Percentiles rank a stretch among this genome's conserved stretches.
phyloP scores from a whole-genome alignment of 2,113 vertebrate genomes.

The Peromyscus polionotus region DNA sequence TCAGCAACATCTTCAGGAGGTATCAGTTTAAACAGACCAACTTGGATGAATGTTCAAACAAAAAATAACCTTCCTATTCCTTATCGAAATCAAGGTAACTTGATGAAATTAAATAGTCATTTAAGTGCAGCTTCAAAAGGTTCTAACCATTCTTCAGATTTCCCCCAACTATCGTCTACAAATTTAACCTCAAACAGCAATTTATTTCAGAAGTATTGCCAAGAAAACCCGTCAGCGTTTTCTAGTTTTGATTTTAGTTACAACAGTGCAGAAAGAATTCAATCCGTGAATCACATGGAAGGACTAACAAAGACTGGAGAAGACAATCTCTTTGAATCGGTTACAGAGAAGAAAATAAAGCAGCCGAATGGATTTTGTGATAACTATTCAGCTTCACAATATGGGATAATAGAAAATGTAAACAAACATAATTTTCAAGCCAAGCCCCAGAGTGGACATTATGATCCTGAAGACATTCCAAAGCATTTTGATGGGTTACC shows the following conservation, averaged over 20 bases:
- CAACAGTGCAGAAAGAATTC: conserved; percentile 82
- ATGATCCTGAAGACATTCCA: conserved; percentile 84
- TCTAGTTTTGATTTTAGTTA: conserved; percentile 84
- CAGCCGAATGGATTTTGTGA: conserved; percentile 88
- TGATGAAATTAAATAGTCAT: conserved; percentile 84
- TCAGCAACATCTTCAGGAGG: conserved; percentile 79
- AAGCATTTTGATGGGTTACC: conserved; percentile 81
- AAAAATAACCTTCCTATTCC: conserved; percentile 81
- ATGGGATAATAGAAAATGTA: conserved; percentile 83
- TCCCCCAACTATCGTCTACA: conserved; percentile 82
- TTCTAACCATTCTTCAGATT: conserved; percentile 83
- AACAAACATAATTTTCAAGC: conserved; percentile 85
- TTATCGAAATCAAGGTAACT: conserved; percentile 84
- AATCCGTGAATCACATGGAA: conserved; percentile 82
- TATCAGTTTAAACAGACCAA: conserved; percentile 80
- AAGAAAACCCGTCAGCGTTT: conserved; percentile 83
- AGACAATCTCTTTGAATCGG: conserved; percentile 85
- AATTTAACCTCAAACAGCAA: conserved; percentile 84
- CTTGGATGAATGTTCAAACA: conserved; percentile 86
- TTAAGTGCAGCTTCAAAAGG: conserved; percentile 85
- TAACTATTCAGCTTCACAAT: conserved; percentile 85
- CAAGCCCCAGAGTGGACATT: conserved; percentile 82
- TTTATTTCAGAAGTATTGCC: conserved; percentile 87
- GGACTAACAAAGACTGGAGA: conserved; percentile 84
- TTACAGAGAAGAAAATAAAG: conserved; percentile 89